Conservation (phyloP, 53 echinoderm and acorn worm genomes). For the Echinometra lucunter region DNA sequence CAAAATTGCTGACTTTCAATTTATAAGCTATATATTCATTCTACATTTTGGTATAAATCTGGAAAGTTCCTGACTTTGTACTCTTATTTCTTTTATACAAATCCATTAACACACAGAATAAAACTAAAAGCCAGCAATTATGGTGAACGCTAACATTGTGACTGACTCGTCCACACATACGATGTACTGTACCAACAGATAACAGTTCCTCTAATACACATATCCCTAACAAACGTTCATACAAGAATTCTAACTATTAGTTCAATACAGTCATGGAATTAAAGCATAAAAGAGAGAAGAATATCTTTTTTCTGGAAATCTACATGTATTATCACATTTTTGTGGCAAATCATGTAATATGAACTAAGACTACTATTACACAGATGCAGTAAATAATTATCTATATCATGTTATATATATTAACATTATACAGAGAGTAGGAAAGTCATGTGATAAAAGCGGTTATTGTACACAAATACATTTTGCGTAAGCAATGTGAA, state of each 20-base stretch:
- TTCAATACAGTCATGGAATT: background rate
- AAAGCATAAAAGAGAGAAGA: conserved; percentile 43
- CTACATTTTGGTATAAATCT: conserved; percentile 67
- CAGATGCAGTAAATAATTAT: conserved; percentile 67
- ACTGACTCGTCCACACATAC: conserved; percentile 4
- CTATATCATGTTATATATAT: conserved; percentile 67
- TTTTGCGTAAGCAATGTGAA: background rate
- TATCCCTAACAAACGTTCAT: conserved; percentile 5
- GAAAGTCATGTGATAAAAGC: conserved; percentile 52
- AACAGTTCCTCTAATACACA: background rate
- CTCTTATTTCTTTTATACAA: conserved; percentile 22
- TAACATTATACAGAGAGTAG: conserved; percentile 62
- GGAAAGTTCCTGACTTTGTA: conserved; percentile 30
- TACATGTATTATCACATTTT: conserved; percentile 32
- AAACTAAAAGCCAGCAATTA: conserved; percentile 62
- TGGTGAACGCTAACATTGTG: conserved; percentile 18
- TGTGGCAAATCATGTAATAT: conserved; percentile 55
- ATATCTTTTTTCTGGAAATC: conserved; percentile 38
- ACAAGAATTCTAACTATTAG: conserved; percentile 10
- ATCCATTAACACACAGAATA: conserved; percentile 46
- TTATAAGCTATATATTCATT: conserved; percentile 38
- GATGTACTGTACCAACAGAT: conserved; percentile 40
- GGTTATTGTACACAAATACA: conserved; percentile 35
- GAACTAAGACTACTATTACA: conserved; percentile 57
- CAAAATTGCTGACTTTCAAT: conserved; percentile 70